Conservation (phyloP, 2,797 vertebrate genomes). For the Buphagus erythrorhynchus region DNA sequence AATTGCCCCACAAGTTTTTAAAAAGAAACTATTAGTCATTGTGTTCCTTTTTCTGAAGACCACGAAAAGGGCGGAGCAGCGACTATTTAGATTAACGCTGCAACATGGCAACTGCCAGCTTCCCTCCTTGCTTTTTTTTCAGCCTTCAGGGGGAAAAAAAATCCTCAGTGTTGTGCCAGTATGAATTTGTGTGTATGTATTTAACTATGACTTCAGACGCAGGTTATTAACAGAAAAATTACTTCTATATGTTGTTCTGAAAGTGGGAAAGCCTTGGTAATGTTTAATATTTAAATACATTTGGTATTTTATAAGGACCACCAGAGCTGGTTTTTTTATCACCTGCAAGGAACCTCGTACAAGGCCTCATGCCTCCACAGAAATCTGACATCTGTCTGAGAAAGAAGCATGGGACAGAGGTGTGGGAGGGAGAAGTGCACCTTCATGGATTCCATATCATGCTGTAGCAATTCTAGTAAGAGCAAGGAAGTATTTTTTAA, state of each 20-base stretch:
- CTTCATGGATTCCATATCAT: not conserved
- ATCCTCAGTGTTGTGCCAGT: not conserved
- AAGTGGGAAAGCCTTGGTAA: not conserved
- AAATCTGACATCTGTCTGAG: not conserved
- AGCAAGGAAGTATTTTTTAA: not conserved
- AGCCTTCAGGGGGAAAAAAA: not conserved
- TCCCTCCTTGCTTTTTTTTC: not conserved
- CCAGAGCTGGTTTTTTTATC: not conserved
- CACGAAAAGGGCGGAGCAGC: not conserved
- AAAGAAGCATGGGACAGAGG: not conserved
- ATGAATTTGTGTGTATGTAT: not conserved
- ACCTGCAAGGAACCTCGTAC: not conserved
- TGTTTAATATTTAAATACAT: not conserved
- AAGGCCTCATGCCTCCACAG: not conserved
- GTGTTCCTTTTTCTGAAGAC: not conserved
- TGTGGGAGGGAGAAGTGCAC: not conserved
- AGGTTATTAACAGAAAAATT: not conserved
- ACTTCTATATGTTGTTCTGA: not conserved
- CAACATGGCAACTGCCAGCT: not conserved
- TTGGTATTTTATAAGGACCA: not conserved
- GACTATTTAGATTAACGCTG: not conserved
- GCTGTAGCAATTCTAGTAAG: not conserved
- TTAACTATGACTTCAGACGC: not conserved
- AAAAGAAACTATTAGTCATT: not conserved
- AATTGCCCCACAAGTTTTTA: not conserved